Percentiles rank a stretch among this genome's conserved stretches.
Conservation (phyloP, 2,888 invertebrate species). For the Rhyacophila evoluta region DNA sequence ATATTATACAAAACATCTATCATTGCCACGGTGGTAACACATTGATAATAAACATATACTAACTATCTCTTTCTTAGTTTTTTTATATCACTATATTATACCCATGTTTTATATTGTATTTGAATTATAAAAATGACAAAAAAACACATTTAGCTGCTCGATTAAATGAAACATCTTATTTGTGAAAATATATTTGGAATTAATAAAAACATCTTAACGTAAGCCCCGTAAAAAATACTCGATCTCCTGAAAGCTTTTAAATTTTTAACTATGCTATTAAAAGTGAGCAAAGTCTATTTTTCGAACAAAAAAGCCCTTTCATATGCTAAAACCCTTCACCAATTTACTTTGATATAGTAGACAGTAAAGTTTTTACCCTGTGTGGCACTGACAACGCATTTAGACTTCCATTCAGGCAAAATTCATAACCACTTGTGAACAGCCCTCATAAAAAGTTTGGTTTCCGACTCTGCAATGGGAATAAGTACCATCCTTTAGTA, state of each 20-base stretch:
- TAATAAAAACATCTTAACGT: no score
- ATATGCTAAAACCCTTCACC: not conserved
- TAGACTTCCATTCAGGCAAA: constrained; percentile 34
- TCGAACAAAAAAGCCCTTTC: not conserved
- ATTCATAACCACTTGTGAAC: constrained; percentile 37
- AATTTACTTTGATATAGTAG: not conserved
- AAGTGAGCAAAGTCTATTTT: not conserved
- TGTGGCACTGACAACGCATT: not conserved
- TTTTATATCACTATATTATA: no score
- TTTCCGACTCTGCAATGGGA: constrained; percentile 29
- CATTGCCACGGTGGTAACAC: no score
- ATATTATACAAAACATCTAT: no score
- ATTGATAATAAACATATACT: no score
- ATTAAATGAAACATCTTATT: no score
- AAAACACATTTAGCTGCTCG: no score
- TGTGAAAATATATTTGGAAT: no score
- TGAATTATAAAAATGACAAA: no score
- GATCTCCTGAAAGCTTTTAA: not conserved
- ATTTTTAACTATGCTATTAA: not conserved
- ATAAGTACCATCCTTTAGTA: constrained; percentile 24
- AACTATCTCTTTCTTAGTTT: no score
- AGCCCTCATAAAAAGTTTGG: constrained; percentile 37
- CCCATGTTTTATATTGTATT: no score
- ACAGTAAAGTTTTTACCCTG: not conserved
- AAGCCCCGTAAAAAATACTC: no score